A percentile compares a stretch with the other conserved stretches of the same genome.
Evolutionary conservation across 2,888 invertebrate genomes (phyloP).

Genomic region (Syrista parreyssii): DNA sequence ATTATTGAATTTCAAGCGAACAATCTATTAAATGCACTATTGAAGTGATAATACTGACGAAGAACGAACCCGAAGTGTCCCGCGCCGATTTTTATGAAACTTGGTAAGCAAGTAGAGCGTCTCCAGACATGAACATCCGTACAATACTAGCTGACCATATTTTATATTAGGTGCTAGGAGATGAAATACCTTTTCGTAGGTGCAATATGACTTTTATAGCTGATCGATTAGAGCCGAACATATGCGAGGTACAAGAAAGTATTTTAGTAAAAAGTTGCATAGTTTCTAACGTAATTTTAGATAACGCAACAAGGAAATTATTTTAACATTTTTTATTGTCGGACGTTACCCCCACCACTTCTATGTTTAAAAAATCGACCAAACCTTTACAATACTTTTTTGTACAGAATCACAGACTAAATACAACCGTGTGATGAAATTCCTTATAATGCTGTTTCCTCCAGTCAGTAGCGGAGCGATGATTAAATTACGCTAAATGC

Average conservation of each 20-base stretch:
- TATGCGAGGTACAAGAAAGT: not conserved
- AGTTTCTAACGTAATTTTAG: not conserved
- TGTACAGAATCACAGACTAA: not conserved
- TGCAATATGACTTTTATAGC: too few species aligned
- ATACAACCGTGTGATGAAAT: not conserved
- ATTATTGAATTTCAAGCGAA: not conserved
- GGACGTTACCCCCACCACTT: not conserved
- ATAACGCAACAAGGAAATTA: not conserved
- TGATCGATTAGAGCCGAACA: not conserved
- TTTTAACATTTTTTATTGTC: not conserved
- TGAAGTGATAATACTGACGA: not conserved
- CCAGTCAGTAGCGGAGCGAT: not conserved
- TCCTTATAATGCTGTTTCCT: not conserved
- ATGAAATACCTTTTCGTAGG: too few species aligned
- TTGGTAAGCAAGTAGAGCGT: too few species aligned
- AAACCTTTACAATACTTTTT: too few species aligned
- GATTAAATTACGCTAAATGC: not conserved
- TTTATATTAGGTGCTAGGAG: too few species aligned
- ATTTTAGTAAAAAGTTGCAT: not conserved
- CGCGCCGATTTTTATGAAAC: too few species aligned
- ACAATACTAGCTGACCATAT: too few species aligned
- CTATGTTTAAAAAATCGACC: not conserved
- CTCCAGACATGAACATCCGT: too few species aligned
- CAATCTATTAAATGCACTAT: not conserved
- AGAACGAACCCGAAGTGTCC: not conserved